A percentile compares a stretch with the other conserved stretches of the same genome.
These are phyloP conservation scores for Megaceryle alcyon DNA, from an alignment of 2,797 vertebrate species.

Conservation along the genomic window DNA sequence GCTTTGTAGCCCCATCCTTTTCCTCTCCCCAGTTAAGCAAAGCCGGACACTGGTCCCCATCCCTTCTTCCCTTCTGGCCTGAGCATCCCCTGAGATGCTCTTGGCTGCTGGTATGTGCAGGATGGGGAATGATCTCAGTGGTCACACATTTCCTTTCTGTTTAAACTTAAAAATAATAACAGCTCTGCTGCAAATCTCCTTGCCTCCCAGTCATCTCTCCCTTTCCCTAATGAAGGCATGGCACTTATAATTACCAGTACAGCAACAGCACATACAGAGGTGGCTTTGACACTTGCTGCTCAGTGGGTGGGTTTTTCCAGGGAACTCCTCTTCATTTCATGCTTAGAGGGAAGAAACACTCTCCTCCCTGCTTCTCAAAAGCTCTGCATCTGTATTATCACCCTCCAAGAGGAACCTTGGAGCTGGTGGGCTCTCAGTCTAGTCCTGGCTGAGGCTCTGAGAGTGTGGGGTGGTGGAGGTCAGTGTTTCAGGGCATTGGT, in stretches of 20 bases:
- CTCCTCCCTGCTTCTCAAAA: not conserved
- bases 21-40: not conserved
- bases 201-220: slow-evolving; percentile 32
- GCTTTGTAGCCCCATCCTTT: not conserved
- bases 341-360: not conserved
- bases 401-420: not conserved
- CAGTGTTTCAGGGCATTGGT: not conserved
- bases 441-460: not conserved
- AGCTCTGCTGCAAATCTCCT: slow-evolving; percentile 39
- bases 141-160: slow-evolving; percentile 13
- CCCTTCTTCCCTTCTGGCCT: not conserved
- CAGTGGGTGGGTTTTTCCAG: slow-evolving; percentile 36
- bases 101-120: not conserved
- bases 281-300: slow-evolving; percentile 61
- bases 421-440: not conserved
- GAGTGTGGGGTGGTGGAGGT: rapidly evolving
- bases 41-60: not conserved
- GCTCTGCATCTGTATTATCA: not conserved
- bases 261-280: slow-evolving; percentile 25
- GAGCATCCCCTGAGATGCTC: not conserved
- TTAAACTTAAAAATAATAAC: slow-evolving; percentile 65
- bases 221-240: slow-evolving; percentile 34
- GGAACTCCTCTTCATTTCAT: slow-evolving; percentile 25
- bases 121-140: slow-evolving; percentile 21
- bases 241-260: slow-evolving; percentile 31